Percentiles rank a stretch among this genome's conserved stretches.
Evolutionary conservation across 2,888 invertebrate species (phyloP).

Genomic region (Eilema sororculum): DNA sequence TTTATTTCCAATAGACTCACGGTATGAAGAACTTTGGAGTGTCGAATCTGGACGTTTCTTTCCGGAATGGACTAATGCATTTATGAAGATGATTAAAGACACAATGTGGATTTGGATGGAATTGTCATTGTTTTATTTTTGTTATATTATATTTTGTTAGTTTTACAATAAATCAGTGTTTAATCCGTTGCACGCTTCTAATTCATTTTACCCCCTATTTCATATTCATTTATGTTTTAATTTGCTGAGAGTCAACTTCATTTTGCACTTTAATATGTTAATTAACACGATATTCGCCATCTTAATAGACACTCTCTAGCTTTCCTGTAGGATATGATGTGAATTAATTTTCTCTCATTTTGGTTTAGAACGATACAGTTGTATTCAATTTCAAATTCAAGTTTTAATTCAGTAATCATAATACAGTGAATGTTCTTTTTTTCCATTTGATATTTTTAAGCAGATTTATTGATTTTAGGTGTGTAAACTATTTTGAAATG

Average conservation of each 20-base stretch:
- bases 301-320: neutral
- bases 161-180: constrained; percentile 74
- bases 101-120: constrained; percentile 79
- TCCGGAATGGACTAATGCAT: constrained; percentile 72
- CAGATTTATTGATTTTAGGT: too few relatives aligned
- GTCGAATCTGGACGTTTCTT: constrained; percentile 61
- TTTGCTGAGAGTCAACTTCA: neutral
- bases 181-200: constrained; percentile 63
- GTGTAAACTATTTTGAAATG: too few relatives aligned
- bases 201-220: constrained; percentile 30
- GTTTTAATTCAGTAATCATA: too few relatives aligned
- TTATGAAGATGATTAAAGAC: constrained; percentile 70
- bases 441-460: too few relatives aligned
- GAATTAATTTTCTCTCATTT: neutral
- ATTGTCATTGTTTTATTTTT: constrained; percentile 69
- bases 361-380: neutral
- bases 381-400: too few relatives aligned
- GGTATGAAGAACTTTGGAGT: constrained; percentile 76
- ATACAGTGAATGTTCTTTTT: too few relatives aligned
- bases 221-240: neutral
- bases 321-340: too few relatives aligned
- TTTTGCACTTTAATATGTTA: neutral
- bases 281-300: constrained; percentile 9
- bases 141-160: constrained; percentile 54
- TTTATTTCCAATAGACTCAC: constrained; percentile 84